Conservation (phyloP, 1,140 invertebrate species). For the Neodiprion fabricii region DNA sequence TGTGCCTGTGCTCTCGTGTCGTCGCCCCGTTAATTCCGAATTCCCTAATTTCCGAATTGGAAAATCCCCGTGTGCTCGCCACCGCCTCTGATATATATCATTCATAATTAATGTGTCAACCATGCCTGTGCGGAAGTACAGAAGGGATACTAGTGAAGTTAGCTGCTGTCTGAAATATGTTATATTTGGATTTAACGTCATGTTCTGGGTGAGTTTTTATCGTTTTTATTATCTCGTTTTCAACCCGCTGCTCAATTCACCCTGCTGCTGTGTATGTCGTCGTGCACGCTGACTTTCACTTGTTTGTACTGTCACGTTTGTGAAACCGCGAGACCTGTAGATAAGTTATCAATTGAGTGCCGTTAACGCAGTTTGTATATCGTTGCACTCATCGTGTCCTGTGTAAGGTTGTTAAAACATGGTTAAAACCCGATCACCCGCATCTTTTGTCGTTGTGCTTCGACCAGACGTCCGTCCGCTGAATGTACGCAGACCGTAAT, state of each 20-base stretch:
- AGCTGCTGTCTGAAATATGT: conserved; percentile 97
- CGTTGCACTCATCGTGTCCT: no score
- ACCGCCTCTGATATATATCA: neutral
- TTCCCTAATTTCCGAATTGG: neutral
- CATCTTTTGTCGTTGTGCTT: no score
- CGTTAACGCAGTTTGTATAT: no score
- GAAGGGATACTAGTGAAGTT: conserved; percentile 90
- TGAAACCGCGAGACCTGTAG: no score
- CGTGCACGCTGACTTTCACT: neutral
- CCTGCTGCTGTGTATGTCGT: no score
- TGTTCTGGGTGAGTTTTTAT: conserved; percentile 87
- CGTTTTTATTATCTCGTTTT: neutral
- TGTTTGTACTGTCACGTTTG: neutral
- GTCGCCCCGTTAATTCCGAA: conserved; percentile 7
- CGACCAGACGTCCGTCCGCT: no score
- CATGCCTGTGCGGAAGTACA: conserved; percentile 70
- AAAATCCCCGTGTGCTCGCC: neutral
- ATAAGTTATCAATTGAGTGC: no score
- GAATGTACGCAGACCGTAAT: no score
- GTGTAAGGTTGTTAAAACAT: no score
- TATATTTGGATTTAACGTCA: conserved; percentile 96
- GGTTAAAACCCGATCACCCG: no score
- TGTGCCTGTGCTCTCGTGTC: neutral
- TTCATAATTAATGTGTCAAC: conserved; percentile 30
- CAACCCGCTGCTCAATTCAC: no score